These are phyloP conservation scores for Phalloptychus januarius DNA, from an alignment of 2,797 vertebrate species.

Conservation along the genomic window DNA sequence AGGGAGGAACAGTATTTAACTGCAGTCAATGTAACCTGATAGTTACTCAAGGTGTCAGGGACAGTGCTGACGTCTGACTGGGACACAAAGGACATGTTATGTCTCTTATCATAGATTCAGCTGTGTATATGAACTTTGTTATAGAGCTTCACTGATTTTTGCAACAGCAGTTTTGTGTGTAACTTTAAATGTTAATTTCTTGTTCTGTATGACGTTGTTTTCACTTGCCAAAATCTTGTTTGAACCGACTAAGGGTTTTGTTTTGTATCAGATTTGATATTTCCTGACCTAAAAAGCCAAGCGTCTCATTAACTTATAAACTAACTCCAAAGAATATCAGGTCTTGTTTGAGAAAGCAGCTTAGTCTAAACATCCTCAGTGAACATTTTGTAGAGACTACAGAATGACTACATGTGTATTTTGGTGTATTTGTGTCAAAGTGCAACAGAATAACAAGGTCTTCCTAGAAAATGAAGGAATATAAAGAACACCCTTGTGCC, in stretches of 20 bases:
- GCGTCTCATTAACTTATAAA: neutral
- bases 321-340: neutral
- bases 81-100: slow-evolving; percentile 10
- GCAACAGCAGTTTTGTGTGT: slow-evolving; percentile 51
- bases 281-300: neutral
- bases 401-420: neutral
- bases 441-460: neutral
- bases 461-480: neutral
- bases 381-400: slow-evolving; percentile 3
- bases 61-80: slow-evolving; percentile 5
- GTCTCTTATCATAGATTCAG: slow-evolving; percentile 50
- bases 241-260: neutral
- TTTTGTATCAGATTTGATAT: neutral
- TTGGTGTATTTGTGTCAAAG: neutral
- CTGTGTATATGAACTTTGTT: slow-evolving; percentile 67
- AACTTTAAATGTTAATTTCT: slow-evolving; percentile 45
- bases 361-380: neutral
- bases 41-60: neutral
- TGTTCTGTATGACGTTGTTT: neutral
- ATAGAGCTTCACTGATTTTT: slow-evolving; percentile 62
- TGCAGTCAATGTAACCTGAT: neutral
- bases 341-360: neutral
- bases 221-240: neutral
- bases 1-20: neutral
- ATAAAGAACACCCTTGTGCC: neutral